phyloP scores from a whole-genome alignment of 2,113 vertebrate species.

The Steatornis caripensis region DNA sequence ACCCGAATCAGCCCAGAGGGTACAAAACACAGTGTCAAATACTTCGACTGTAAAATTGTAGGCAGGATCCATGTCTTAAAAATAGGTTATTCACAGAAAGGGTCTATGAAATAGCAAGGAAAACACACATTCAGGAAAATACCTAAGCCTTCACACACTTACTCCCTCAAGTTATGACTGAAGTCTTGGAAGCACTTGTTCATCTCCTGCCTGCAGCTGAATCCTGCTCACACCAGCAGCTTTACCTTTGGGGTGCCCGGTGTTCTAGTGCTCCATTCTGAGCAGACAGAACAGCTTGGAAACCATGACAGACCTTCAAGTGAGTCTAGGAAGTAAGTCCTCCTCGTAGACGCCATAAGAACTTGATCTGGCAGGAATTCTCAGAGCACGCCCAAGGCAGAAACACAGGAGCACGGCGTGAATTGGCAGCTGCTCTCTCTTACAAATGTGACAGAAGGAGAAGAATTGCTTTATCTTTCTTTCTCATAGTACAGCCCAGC shows the following conservation, averaged over 20 bases:
- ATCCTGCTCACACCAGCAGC: fast-evolving
- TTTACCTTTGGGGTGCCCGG: not conserved
- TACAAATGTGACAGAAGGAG: not conserved
- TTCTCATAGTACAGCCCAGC: not conserved
- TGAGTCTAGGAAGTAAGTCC: not conserved
- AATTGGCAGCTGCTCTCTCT: not conserved
- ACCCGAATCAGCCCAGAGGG: not conserved
- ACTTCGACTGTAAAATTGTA: not conserved
- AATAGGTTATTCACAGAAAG: not conserved
- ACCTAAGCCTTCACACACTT: not conserved
- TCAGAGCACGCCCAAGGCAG: not conserved
- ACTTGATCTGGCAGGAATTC: not conserved
- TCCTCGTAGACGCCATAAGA: not conserved
- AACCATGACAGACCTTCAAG: not conserved
- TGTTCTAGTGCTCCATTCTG: not conserved
- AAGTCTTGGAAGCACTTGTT: not conserved
- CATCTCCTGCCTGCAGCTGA: not conserved
- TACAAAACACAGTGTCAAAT: not conserved
- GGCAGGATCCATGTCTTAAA: not conserved
- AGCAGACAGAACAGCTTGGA: not conserved
- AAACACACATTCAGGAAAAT: not conserved
- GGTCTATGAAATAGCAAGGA: not conserved
- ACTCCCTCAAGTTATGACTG: not conserved
- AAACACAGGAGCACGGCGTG: not conserved
- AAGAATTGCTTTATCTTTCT: not conserved